These are phyloP conservation scores for Auanema freiburgensis DNA, from an alignment of 2,888 invertebrate species.

Conservation along the genomic window DNA sequence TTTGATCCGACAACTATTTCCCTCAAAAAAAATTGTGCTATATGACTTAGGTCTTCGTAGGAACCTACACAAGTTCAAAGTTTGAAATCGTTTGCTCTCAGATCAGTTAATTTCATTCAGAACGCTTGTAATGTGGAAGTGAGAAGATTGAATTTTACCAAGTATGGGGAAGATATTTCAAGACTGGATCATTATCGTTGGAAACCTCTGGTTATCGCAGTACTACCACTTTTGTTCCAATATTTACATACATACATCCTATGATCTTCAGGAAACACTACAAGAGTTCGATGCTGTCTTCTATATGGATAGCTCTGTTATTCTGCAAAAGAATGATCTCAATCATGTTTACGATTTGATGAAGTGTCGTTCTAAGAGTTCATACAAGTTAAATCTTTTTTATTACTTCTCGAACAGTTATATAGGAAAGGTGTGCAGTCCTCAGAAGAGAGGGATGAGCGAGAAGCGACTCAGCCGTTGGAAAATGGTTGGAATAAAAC, in stretches of 20 bases:
- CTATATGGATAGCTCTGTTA: slow-evolving; percentile 62
- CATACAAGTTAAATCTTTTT: slow-evolving; percentile 25
- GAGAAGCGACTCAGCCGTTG: slow-evolving; percentile 19
- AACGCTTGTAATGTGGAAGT: slow-evolving; percentile 43
- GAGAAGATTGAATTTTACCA: slow-evolving; percentile 34
- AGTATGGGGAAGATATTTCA: slow-evolving; percentile 29
- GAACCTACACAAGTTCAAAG: neutral
- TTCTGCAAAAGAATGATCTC: slow-evolving; percentile 56
- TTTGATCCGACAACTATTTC: slow-evolving; percentile 22
- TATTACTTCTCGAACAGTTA: neutral
- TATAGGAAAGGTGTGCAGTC: slow-evolving; percentile 15
- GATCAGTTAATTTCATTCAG: slow-evolving; percentile 16
- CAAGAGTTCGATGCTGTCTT: slow-evolving; percentile 63
- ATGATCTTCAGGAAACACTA: slow-evolving; percentile 60
- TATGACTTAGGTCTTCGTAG: slow-evolving; percentile 31
- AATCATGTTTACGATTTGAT: slow-evolving; percentile 54
- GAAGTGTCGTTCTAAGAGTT: slow-evolving; percentile 47
- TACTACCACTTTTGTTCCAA: slow-evolving; percentile 12
- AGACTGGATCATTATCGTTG: slow-evolving; percentile 39
- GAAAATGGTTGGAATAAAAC: slow-evolving; percentile 33
- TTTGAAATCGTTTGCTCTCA: neutral
- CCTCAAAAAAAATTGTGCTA: slow-evolving; percentile 20
- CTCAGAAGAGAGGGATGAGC: slow-evolving; percentile 14
- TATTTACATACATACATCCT: too few relatives aligned
- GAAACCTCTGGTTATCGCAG: slow-evolving; percentile 51